Conservation (phyloP, 2,888 invertebrate genomes). For the Cerastoderma edule region DNA sequence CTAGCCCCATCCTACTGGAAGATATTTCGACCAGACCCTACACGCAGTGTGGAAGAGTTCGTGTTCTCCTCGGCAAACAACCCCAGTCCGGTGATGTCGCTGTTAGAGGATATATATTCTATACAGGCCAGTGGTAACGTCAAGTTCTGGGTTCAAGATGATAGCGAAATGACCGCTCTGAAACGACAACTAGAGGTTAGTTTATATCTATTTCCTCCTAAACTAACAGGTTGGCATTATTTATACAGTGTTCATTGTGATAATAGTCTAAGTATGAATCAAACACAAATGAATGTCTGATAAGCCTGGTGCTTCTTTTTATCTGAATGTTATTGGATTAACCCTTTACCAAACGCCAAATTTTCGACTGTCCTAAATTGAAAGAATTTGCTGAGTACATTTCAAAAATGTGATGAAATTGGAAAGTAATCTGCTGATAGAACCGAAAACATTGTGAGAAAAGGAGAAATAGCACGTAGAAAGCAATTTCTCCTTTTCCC, state of each 20-base stretch:
- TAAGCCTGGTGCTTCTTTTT: background rate
- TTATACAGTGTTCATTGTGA: background rate
- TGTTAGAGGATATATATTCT: constrained; percentile 67
- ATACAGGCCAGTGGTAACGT: constrained; percentile 68
- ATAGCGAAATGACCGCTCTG: constrained; percentile 68
- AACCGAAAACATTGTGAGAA: no score
- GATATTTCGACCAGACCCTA: constrained; percentile 67
- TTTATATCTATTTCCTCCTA: background rate
- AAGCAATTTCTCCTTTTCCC: no score
- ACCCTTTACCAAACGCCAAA: background rate
- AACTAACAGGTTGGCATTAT: background rate
- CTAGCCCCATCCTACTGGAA: constrained; percentile 66
- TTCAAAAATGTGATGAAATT: no score
- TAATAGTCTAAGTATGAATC: background rate
- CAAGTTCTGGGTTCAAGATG: constrained; percentile 72
- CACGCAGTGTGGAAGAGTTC: constrained; percentile 64
- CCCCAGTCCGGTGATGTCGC: constrained; percentile 65
- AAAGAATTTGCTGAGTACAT: no score
- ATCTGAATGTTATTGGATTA: background rate
- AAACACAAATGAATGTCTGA: no score
- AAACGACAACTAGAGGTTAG: constrained; percentile 63
- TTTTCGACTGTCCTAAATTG: background rate
- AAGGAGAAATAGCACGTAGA: no score
- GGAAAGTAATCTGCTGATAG: no score
- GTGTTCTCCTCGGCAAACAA: constrained; percentile 71